These are phyloP conservation scores for Glossophaga mutica DNA, from an alignment of 2,797 vertebrate genomes.

Conservation along the genomic window DNA sequence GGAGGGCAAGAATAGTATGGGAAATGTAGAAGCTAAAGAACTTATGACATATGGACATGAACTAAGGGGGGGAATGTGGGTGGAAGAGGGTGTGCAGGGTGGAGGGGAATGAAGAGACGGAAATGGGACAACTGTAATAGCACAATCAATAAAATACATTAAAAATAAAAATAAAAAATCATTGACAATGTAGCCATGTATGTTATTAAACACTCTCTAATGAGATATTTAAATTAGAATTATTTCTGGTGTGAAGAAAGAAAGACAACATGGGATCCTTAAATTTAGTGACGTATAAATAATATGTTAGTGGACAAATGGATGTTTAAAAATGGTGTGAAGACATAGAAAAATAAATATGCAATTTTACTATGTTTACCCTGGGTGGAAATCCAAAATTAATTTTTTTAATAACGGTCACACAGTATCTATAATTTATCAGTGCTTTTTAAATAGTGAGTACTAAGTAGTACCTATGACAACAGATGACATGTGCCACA, in stretches of 20 bases:
- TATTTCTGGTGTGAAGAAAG: not conserved
- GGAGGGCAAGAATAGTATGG: too few relatives aligned
- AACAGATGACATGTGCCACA: not conserved
- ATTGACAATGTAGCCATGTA: not conserved
- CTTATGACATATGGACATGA: too few relatives aligned
- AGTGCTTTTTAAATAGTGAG: not conserved
- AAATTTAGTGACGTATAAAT: not conserved
- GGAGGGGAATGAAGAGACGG: too few relatives aligned
- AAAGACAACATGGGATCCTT: not conserved
- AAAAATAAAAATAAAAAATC: not conserved
- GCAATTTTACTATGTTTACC: not conserved
- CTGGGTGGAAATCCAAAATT: not conserved
- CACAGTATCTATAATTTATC: not conserved
- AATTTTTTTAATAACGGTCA: not conserved
- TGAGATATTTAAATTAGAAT: not conserved
- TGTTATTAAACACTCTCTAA: not conserved
- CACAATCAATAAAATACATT: too few relatives aligned
- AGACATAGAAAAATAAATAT: not conserved
- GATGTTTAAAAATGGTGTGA: not conserved
- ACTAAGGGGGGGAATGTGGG: too few relatives aligned
- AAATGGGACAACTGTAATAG: too few relatives aligned
- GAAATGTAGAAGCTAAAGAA: too few relatives aligned
- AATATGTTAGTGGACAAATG: not conserved
- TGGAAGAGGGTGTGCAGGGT: too few relatives aligned
- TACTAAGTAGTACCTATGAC: not conserved